Evolutionary conservation across 1,140 invertebrate genomes (phyloP).

Genomic region (Papilio polytes): DNA sequence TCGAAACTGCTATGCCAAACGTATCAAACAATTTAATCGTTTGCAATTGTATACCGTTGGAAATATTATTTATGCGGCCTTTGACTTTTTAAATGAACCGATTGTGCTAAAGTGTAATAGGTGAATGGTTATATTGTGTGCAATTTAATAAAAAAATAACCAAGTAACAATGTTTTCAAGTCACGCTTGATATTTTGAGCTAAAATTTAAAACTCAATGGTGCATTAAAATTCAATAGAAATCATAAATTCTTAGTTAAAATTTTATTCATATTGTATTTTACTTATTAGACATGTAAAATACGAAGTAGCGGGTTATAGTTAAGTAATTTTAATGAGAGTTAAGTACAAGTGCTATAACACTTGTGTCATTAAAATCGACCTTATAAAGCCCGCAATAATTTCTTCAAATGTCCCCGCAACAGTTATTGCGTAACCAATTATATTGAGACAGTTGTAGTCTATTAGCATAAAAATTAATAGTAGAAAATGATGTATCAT

Average conservation of each 20-base stretch:
- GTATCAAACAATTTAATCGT: slow-evolving; percentile 30
- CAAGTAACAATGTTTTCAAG: slow-evolving; percentile 2
- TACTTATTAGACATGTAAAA: not conserved
- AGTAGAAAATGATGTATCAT: no score
- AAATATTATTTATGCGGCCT: slow-evolving; percentile 25
- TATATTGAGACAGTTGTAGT: not conserved
- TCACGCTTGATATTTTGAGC: not conserved
- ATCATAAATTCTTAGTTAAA: not conserved
- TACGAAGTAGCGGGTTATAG: not conserved
- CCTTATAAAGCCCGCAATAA: slow-evolving; percentile 17
- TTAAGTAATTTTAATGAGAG: slow-evolving; percentile 2
- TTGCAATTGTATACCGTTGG: slow-evolving; percentile 21
- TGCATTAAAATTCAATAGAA: not conserved
- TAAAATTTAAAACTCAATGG: not conserved
- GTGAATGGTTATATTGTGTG: slow-evolving; percentile 10
- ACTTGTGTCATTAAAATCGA: slow-evolving; percentile 9
- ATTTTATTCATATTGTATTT: not conserved
- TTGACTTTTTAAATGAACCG: slow-evolving; percentile 28
- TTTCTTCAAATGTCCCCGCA: slow-evolving; percentile 13
- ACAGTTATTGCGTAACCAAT: not conserved
- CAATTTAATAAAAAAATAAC: slow-evolving; percentile 13
- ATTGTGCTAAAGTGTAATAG: slow-evolving; percentile 24
- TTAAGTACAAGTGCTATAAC: not conserved
- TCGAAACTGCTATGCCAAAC: slow-evolving; percentile 29
- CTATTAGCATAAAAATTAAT: not conserved